Evolutionary conservation across 2,797 vertebrate species (phyloP).

Genomic region (Acipenser ruthenus): DNA sequence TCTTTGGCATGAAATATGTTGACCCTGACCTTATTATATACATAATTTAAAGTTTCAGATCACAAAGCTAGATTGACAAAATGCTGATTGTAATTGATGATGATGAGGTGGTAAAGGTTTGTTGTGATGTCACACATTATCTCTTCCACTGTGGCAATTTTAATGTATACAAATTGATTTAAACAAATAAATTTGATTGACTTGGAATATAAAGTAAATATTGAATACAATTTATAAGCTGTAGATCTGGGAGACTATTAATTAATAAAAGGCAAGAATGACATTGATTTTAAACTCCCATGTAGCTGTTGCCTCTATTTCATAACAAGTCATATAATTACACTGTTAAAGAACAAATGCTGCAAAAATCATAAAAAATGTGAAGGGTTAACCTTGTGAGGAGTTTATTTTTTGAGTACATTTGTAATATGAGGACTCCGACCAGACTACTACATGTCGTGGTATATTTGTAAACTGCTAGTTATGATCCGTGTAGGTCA

Average conservation of each 20-base stretch:
- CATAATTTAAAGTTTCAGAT: constrained; percentile 70
- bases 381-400: constrained; percentile 13
- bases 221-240: no score
- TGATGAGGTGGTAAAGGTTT: background rate
- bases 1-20: constrained; percentile 83
- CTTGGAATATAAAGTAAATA: no score
- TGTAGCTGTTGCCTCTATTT: no score
- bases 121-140: no score
- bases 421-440: constrained; percentile 22
- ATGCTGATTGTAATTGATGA: background rate
- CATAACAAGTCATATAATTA: no score
- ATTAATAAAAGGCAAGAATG: no score
- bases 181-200: no score
- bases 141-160: no score
- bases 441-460: constrained; percentile 47
- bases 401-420: constrained; percentile 12
- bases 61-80: constrained; percentile 27
- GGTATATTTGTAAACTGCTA: constrained; percentile 39
- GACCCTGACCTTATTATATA: constrained; percentile 77
- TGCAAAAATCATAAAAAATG: background rate
- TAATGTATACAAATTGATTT: no score
- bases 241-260: no score
- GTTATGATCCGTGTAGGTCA: constrained; percentile 39
- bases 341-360: no score
- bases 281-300: no score